Evolutionary conservation across 2,888 invertebrate species (phyloP), one percentile per base, ranked within the genome.

Genomic region (Dolichomitus sp.): DNA sequence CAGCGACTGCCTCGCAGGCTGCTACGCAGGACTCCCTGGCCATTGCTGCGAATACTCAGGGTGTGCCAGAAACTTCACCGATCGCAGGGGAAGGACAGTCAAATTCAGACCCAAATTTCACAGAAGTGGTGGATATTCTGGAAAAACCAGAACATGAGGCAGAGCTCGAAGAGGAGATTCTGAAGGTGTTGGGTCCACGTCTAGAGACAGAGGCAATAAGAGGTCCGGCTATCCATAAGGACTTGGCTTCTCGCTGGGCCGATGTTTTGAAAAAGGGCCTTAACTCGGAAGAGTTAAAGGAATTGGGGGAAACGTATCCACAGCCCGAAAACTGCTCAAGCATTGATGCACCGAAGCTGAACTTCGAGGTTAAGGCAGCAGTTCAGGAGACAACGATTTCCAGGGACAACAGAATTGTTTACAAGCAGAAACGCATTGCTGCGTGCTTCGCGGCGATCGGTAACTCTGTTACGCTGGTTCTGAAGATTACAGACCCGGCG

Each of bases 211-310:
- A 37, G 1, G 11, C 4, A 37, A 3, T 37, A 37, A 37, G 37
- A 48, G 17, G 48, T 17, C n/a, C n/a, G 12, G 23, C 78, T 11
- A 74, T 80, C 4, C 78, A 81, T n/a, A 70, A 52, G 0, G 74
- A 80, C 12, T 37, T 80, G 11, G 61, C 45, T 4, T 0, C 54
- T 4, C 37, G 81, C 12, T 78, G 75, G 73, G 37, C 42, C 3
- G 80, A 72, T 11, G 77, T 85, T 40, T 45, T 85, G 12, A 74
- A 84, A 27, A 57, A 81, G 23, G 79, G 83, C 1, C 77, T 83
- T 11, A 79, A 75, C 1, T 12, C 48, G 50, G 77, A 81, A 1
- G 80, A 83, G 12, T n/a, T 19, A 6, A 63, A 23, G 3, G 23
- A 54, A 11, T 3, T 54, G 54, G 9, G 23, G 1, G 23, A 23